Base-by-base conservation (phyloP, 1,140 invertebrate genomes). In the Venturia canescens region DNA sequence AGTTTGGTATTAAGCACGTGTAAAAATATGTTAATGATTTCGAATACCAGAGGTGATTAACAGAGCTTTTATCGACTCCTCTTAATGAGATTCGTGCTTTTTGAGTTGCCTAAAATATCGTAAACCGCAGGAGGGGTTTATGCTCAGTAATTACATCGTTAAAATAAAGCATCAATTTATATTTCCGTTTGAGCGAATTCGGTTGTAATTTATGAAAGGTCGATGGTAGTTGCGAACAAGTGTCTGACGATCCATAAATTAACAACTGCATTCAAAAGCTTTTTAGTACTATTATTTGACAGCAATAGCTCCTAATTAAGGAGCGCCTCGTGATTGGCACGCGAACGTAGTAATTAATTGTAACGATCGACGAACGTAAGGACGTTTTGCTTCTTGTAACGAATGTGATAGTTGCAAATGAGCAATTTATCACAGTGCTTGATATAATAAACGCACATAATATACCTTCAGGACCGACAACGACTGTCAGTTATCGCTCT, bases 341-440 rank as follows among this genome's bases (percentile, higher is more conserved):
- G 66, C 67, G 69, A 79, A 60, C 50, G 26, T 60, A 79, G n/a
- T 79, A 79, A 79, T 79, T 79, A 79, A 79, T 71, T 53, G 78
- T 79, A 71, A 79, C 71, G 67, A 72, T 69, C 66, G 44, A n/a
- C 63, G 29, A 69, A 69, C n/a, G n/a, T 38, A 53, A 79, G 44
- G 63, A 79, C 66, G 44, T 67, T 26, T 34, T 63, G 26, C 26
- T 21, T 29, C 44, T 79, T 48, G 23, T 79, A 79, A 79, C 71
- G 16, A 69, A 50, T 67, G 27, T 34, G 34, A 78, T 78, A 78
- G 75, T 63, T 60, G 53, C 76, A 27, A 31, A 26, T 31, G 26
- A 38, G 29, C 9, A 60, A 78, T 78, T 78, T 60, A 76, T 76
- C 74, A 76, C 74, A 27, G 27, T 38, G 50, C 34, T 29, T 60